Base-by-base conservation (phyloP, 2,888 invertebrate genomes). In the Frankliniella fusca region DNA sequence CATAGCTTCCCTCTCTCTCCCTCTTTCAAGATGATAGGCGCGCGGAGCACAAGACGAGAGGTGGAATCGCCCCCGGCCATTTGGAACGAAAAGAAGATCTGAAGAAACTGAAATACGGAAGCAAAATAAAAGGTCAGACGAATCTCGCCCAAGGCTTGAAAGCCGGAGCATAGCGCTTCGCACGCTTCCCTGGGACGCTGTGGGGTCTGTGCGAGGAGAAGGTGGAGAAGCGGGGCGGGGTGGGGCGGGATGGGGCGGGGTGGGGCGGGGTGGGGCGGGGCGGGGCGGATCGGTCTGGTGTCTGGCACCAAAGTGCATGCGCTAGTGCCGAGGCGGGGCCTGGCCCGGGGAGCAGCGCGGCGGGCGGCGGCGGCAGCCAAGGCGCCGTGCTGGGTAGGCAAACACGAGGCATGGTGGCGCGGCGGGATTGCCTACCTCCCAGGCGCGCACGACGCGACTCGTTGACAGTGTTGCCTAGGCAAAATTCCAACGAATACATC, bases 31-130 rank as follows among this genome's bases (percentile, higher is more conserved):
- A 61, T 61, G 70, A 76, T 23, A 2, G 70, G 23, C 23, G 23
- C 23, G 54, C 18, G 27, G 27, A 76, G 12, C 27, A 8, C n/a
- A 27, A 76, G 70, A 61, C 27, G 70, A 76, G 70, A 27, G 70
- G 70, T 76, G 27, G 27, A 76, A 76, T 76, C 70, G 70, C 70
- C 27, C 70, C 70, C 12, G 70, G 70, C 70, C 70, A 76, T 76
- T 76, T 76, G 70, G 70, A 76, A 76, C 70, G 70, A 76, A 76
- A 76, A 76, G 70, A 76, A 76, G 70, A 76, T 76, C 70, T 76
- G 70, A 76, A 23, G 70, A 76, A 76, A 76, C 70, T 76, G 70
- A 76, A 76, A 76, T 76, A 76, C 70, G 70, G 70, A 76, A 76
- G 70, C 70, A 76, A 76, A 76, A 76, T 76, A 76, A 76, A 76